These are phyloP conservation scores for Dromiciops gliroides DNA, from an alignment of 2,113 vertebrate species.

Conservation along the genomic window DNA sequence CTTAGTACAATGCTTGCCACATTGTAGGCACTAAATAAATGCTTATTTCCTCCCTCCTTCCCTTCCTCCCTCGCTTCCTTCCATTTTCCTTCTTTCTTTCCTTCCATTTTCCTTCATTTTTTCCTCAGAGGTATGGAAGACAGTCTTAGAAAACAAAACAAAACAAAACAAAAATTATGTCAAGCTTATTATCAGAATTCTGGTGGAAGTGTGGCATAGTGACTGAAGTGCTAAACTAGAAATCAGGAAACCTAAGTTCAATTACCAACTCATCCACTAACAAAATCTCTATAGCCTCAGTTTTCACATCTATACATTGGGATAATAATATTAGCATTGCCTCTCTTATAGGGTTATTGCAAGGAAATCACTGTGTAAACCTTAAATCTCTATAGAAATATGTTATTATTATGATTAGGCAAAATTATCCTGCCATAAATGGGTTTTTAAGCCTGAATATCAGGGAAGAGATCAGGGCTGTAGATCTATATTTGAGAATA, in stretches of 20 bases:
- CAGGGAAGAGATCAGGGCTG: background rate
- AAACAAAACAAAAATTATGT: background rate
- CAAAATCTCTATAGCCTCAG: background rate
- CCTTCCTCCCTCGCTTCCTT: background rate
- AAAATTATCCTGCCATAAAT: constrained; percentile 59
- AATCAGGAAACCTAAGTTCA: too few species aligned
- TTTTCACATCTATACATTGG: too few species aligned
- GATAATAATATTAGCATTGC: too few species aligned
- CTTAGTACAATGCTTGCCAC: background rate
- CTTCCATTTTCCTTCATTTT: background rate
- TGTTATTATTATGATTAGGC: constrained; percentile 34
- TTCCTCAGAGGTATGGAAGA: background rate
- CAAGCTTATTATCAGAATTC: background rate
- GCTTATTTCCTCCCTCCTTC: background rate
- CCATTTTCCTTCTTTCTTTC: background rate
- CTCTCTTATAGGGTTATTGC: background rate
- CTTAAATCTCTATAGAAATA: constrained; percentile 58
- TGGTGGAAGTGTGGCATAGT: background rate
- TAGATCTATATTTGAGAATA: background rate
- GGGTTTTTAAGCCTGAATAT: constrained; percentile 36
- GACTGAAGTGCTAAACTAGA: too few species aligned
- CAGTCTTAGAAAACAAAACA: background rate
- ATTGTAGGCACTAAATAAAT: background rate
- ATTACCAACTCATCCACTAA: too few species aligned
- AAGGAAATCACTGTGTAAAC: constrained; percentile 66